A percentile compares a stretch with the other conserved stretches of the same genome.
Evolutionary conservation across 2,888 invertebrate species (phyloP).

Genomic region (Rhogogaster chlorosoma): DNA sequence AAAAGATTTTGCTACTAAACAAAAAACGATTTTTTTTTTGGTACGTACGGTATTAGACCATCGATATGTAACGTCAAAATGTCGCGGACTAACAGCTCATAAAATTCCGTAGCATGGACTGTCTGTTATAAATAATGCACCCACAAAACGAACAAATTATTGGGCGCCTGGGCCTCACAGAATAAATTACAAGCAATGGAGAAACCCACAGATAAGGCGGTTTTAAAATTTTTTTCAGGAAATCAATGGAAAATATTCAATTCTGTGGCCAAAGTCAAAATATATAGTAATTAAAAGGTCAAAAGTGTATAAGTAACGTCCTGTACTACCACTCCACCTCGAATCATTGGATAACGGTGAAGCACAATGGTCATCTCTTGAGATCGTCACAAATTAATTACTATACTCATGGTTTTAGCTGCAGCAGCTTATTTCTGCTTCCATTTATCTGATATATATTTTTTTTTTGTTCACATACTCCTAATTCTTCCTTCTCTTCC

Average conservation of each 20-base stretch:
- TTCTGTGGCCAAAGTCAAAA: background rate
- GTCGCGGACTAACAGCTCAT: background rate
- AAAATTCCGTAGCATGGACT: background rate
- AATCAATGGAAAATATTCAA: background rate
- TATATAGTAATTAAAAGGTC: background rate
- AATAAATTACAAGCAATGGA: background rate
- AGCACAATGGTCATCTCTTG: background rate
- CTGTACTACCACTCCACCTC: background rate
- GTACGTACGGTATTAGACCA: too few relatives aligned
- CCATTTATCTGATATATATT: too few relatives aligned
- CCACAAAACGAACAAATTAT: background rate
- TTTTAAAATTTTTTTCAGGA: background rate
- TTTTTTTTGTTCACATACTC: background rate
- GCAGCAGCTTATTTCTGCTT: background rate
- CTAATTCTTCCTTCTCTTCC: background rate
- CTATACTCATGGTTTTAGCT: background rate
- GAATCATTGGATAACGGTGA: background rate
- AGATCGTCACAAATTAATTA: background rate
- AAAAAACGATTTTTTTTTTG: too few relatives aligned
- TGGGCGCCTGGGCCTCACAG: background rate
- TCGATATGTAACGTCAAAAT: background rate
- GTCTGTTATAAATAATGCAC: background rate
- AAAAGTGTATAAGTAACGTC: background rate
- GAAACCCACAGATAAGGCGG: background rate
- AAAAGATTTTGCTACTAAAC: too few relatives aligned